These are phyloP conservation scores for Callinectes sapidus DNA, from an alignment of 2,888 invertebrate species.

Conservation along the genomic window DNA sequence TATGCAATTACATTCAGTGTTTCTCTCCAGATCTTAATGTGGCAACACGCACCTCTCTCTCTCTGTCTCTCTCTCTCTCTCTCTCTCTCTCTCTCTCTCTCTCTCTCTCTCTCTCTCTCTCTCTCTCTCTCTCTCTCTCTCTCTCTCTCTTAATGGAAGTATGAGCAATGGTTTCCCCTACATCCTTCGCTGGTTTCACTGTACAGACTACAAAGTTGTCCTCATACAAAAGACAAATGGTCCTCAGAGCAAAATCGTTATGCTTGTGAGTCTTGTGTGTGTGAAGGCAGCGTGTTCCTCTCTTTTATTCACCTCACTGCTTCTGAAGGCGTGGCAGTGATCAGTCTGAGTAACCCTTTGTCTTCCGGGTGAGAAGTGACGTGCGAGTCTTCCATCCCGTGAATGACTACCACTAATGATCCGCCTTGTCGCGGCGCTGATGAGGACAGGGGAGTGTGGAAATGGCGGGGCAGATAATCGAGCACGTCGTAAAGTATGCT, in stretches of 20 bases:
- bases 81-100: conserved; percentile 5
- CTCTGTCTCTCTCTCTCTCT: background rate
- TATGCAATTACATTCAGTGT: background rate
- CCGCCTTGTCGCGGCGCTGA: conserved; percentile 10
- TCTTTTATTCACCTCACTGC: background rate
- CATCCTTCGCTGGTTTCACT: background rate
- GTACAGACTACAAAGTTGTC: background rate
- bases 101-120: background rate
- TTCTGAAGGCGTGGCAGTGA: conserved; percentile 6
- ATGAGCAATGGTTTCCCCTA: background rate
- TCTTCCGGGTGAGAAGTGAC: conserved; percentile 13
- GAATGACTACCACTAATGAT: conserved; percentile 22
- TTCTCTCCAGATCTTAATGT: background rate
- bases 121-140: conserved; percentile 16
- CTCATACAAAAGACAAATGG: background rate
- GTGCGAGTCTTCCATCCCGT: background rate
- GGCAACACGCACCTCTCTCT: background rate
- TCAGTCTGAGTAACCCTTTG: conserved; percentile 30
- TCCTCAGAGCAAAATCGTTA: background rate
- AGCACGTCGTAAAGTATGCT: conserved; percentile 35
- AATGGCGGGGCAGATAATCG: conserved; percentile 36
- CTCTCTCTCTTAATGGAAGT: conserved; percentile 6
- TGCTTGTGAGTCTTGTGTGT: background rate
- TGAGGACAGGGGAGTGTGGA: background rate
- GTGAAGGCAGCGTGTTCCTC: background rate